Conservation (phyloP, 2,888 invertebrate species). For the Rhagonycha lutea region DNA sequence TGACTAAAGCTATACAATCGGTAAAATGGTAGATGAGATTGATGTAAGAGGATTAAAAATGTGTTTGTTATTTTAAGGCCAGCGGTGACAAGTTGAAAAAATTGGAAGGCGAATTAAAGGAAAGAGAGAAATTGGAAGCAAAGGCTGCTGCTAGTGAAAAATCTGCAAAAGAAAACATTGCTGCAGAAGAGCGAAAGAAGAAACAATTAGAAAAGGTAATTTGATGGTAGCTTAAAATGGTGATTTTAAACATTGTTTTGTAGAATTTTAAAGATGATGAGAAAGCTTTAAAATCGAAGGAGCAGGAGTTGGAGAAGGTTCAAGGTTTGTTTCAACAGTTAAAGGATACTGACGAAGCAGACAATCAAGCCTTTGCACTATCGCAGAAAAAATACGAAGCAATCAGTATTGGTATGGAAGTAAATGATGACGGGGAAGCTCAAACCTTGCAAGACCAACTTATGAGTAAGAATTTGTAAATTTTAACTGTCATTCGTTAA, state of each 20-base stretch:
- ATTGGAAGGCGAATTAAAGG: constrained; percentile 67
- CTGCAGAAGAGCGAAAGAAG: constrained; percentile 70
- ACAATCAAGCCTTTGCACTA: constrained; percentile 67
- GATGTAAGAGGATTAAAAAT: neutral
- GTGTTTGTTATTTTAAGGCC: constrained; percentile 58
- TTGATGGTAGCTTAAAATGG: neutral
- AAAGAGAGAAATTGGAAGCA: constrained; percentile 70
- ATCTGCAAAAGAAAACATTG: constrained; percentile 67
- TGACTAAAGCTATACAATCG: constrained; percentile 68
- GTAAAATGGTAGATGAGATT: constrained; percentile 53
- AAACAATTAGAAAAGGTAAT: constrained; percentile 63
- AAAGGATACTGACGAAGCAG: constrained; percentile 67
- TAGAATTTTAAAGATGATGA: constrained; percentile 70
- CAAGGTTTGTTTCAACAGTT: constrained; percentile 70
- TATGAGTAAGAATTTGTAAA: constrained; percentile 63
- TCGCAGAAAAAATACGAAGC: constrained; percentile 85
- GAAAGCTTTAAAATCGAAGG: constrained; percentile 62
- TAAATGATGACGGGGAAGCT: constrained; percentile 77
- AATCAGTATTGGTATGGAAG: constrained; percentile 79
- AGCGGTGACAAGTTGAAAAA: constrained; percentile 66
- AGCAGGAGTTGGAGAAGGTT: constrained; percentile 62
- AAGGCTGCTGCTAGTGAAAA: constrained; percentile 66
- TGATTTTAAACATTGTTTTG: neutral
- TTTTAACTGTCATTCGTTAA: neutral
- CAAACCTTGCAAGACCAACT: constrained; percentile 89